Evolutionary conservation across 2,113 vertebrate genomes (phyloP), one percentile per base, ranked within the genome.

Genomic region (Damaliscus lunatus): DNA sequence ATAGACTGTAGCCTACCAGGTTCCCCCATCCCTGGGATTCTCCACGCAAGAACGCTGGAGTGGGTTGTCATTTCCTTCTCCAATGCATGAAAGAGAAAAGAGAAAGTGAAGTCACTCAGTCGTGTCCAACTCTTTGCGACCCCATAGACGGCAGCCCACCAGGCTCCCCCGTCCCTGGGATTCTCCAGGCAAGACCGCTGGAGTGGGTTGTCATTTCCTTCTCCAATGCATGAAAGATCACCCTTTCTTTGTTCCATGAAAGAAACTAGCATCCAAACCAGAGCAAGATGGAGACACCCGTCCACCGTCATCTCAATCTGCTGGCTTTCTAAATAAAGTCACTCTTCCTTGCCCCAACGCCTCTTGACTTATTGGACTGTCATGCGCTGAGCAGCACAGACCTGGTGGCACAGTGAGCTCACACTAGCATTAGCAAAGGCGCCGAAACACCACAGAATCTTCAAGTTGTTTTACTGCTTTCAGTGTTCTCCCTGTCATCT

Each of bases 91-190:
- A 43, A 43, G 43, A 1, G 7, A 43, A 43, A 43, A 43, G 43
- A 6, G 43, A 43, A 43, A 43, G 43, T 43, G 43, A 60, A 14
- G 27, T 60, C 12, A 0, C 59, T 60, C 59, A 29, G 59, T 60
- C 27, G 0, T 60, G 59, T 60, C 59, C 0, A 1, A 60, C 5
- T 60, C 27, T 14, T 5, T 31, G 27, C 1, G 1, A 29, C 59
- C 12, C 59, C 59, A 31, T 3, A 7, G 13, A 62, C 6, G 0
- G 13, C 59, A 60, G 27, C 27, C 59, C 2, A 14, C 59, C 27
- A 60, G 59, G 59, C 29, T 60, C 12, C 59, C 25, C 27, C 0
- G 1, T 60, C 12, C 59, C 27, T 60, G 59, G 59, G 12, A 6
- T 29, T 60, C 59, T 29, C 59, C 27, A 60, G 0, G 12, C 59